Percentiles rank a stretch among this genome's conserved stretches.
Conservation (phyloP, 2,113 vertebrate species). For the Bagarius yarrelli region DNA sequence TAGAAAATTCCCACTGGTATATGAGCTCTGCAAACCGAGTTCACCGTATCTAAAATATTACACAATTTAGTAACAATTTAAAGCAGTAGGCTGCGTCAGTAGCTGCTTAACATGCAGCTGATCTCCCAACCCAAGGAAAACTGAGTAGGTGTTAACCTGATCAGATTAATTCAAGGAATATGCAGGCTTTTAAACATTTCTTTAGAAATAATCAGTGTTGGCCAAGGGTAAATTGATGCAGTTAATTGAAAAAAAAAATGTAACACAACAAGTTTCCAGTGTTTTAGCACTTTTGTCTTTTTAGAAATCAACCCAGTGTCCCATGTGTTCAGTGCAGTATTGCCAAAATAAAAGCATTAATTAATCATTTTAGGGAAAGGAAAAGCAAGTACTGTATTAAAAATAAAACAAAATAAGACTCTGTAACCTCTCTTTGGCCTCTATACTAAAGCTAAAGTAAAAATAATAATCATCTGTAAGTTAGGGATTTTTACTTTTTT, state of each 20-base stretch:
- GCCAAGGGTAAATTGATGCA: background rate
- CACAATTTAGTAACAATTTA: background rate
- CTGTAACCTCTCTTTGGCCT: no score
- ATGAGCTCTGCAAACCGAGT: background rate
- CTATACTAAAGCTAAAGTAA: background rate
- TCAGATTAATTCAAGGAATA: conserved; percentile 63
- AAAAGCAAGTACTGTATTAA: no score
- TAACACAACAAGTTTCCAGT: background rate
- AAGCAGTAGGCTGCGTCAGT: background rate
- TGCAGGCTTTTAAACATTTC: conserved; percentile 33
- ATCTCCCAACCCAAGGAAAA: conserved; percentile 12
- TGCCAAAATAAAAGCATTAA: background rate
- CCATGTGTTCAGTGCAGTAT: background rate
- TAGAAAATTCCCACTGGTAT: conserved; percentile 5
- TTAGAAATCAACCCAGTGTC: background rate
- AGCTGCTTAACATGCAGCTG: conserved; percentile 22
- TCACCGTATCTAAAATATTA: background rate
- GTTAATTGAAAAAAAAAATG: background rate
- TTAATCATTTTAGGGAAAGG: background rate
- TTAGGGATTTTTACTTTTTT: background rate
- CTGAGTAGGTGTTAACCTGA: conserved; percentile 55
- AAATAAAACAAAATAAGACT: no score
- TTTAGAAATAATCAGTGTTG: background rate
- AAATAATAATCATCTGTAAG: background rate
- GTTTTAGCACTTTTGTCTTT: background rate